These are phyloP conservation scores for Sipha maydis DNA, from an alignment of 2,888 invertebrate species.

Conservation along the genomic window DNA sequence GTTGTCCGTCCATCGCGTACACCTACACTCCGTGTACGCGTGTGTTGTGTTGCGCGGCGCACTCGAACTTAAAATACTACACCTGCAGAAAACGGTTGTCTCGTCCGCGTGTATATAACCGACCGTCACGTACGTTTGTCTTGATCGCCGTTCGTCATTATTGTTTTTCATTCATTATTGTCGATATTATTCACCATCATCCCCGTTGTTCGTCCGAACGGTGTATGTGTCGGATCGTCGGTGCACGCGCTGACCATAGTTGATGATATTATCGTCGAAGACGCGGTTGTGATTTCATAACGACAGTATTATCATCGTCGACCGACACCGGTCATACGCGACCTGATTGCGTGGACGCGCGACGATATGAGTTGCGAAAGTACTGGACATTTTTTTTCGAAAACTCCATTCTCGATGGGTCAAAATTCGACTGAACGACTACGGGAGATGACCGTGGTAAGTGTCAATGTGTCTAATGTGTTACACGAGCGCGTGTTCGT, in stretches of 20 bases:
- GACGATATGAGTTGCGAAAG: neutral
- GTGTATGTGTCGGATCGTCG: too few relatives aligned
- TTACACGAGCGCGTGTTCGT: neutral
- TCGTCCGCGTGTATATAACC: too few relatives aligned
- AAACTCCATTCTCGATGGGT: neutral
- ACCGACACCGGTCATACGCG: neutral
- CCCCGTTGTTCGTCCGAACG: too few relatives aligned
- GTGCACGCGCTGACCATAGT: too few relatives aligned
- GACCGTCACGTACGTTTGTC: neutral
- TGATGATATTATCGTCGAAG: too few relatives aligned
- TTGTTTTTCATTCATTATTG: too few relatives aligned
- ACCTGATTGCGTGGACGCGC: neutral
- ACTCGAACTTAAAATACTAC: too few relatives aligned
- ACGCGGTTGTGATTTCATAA: too few relatives aligned
- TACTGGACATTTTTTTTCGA: neutral
- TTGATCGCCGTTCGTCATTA: neutral
- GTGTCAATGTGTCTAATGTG: neutral
- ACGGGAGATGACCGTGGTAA: neutral
- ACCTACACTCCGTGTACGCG: too few relatives aligned
- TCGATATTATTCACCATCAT: too few relatives aligned
- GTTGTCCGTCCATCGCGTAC: neutral
- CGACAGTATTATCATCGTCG: neutral
- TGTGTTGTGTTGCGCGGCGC: too few relatives aligned
- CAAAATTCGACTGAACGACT: neutral
- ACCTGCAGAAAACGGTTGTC: too few relatives aligned